These are phyloP conservation scores for Mungos mungo DNA, from an alignment of 2,113 vertebrate genomes.

Conservation along the genomic window DNA sequence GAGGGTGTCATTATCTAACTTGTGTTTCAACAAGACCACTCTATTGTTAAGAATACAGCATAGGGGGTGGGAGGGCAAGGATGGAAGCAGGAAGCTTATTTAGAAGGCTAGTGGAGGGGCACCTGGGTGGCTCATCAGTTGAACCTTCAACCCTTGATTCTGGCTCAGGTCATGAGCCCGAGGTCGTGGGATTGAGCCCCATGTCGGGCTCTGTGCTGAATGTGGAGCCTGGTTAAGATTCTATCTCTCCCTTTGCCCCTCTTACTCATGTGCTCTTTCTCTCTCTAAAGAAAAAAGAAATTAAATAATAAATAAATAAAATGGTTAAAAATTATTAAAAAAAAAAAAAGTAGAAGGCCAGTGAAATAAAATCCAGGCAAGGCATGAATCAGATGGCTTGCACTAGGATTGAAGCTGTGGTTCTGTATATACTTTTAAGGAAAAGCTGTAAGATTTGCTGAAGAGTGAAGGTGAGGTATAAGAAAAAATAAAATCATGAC, in stretches of 20 bases:
- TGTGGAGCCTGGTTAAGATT: no score
- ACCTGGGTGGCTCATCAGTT: no score
- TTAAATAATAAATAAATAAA: no score
- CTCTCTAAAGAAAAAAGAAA: no score
- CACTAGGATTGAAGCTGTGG: background rate
- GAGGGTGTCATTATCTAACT: background rate
- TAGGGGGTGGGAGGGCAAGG: background rate
- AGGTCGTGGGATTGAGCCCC: no score
- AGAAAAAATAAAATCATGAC: background rate
- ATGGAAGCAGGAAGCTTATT: background rate
- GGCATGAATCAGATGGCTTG: background rate
- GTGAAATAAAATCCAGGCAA: background rate
- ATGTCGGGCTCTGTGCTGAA: no score
- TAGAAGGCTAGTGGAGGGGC: background rate
- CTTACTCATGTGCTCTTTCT: no score
- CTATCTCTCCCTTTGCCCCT: no score
- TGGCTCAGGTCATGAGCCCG: no score
- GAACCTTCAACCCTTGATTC: no score
- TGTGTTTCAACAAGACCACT: background rate
- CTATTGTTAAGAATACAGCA: background rate
- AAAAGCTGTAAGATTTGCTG: background rate
- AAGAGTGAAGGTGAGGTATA: background rate
- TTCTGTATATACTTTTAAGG: background rate
- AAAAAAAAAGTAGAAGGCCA: background rate
- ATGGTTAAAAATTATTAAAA: no score